Evolutionary conservation across 2,888 invertebrate species (phyloP).

Genomic region (Andrena trimmerana): DNA sequence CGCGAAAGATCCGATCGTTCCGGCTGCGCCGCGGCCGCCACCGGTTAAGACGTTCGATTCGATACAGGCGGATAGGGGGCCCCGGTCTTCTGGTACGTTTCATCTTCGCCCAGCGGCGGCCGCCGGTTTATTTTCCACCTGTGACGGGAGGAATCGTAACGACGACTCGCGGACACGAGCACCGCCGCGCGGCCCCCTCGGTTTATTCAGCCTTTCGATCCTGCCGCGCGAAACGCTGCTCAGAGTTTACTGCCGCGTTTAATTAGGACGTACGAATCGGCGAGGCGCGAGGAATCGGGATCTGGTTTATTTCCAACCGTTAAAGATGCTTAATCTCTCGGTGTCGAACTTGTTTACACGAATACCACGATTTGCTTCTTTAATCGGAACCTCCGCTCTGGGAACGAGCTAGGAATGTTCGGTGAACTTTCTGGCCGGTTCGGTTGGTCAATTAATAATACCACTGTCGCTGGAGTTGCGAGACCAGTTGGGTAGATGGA

Average conservation of each 20-base stretch:
- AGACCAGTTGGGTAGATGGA: not conserved
- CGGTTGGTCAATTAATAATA: conserved; percentile 33
- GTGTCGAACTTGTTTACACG: conserved; percentile 40
- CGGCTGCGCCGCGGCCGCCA: conserved; percentile 14
- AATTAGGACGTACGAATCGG: conserved; percentile 36
- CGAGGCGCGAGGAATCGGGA: not conserved
- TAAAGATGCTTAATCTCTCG: conserved; percentile 13
- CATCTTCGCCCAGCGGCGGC: not conserved
- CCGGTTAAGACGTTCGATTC: conserved; percentile 50
- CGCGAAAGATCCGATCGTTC: conserved; percentile 53
- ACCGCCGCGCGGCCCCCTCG: not conserved
- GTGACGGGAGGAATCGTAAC: conserved; percentile 2
- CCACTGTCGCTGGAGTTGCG: not conserved
- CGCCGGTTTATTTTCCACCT: conserved; percentile 18
- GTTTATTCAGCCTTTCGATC: conserved; percentile 19
- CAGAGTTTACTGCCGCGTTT: conserved; percentile 29
- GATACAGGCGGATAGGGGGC: conserved; percentile 20
- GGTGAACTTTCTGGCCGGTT: not conserved
- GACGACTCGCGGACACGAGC: not conserved
- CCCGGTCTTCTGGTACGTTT: conserved; percentile 5
- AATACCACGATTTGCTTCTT: conserved; percentile 40
- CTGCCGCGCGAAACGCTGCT: not conserved
- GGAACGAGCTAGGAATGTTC: not conserved
- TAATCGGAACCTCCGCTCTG: conserved; percentile 26
- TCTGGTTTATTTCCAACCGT: conserved; percentile 36